Evolutionary conservation across 1,140 invertebrate genomes (phyloP), one percentile per base, ranked within the genome.

Genomic region (Procambarus clarkii): DNA sequence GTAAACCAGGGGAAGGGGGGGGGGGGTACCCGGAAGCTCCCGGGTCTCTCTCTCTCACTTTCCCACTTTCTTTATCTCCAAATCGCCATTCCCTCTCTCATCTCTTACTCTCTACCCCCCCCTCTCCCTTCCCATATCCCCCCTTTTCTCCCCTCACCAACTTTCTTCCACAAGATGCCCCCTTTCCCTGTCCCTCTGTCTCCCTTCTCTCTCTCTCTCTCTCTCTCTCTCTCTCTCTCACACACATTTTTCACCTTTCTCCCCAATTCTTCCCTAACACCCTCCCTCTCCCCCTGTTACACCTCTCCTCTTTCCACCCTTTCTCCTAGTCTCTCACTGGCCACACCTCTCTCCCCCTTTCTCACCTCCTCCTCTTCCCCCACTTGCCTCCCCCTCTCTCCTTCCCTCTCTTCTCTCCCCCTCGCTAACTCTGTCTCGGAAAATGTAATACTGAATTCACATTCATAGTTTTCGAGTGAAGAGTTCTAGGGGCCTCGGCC

Each of bases 31-130:
- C n/a, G n/a, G n/a, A n/a, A 34, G 15, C 58, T 83, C 81, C 58
- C 50, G n/a, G n/a, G n/a, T 85, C 45, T 76, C 83, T 76, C 54
- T 69, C n/a, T 45, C 58, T 64, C 54, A 21, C 44, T 64, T n/a
- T 64, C 54, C 44, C 7, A 11, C 50, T 81, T 18, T 18, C 64
- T 18, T 50, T n/a, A 1, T 54, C 13, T n/a, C 54, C 44, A 24
- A 54, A 2, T 24, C 58, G 4, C 21, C 44, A 18, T 54, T 21
- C 34, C 69, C 54, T 71, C 64, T 45, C 82, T 21, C 58, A 21
- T 34, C 18, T 64, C 21, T 58, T 45, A 60, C 45, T 58, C 44
- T 44, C 24, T 34, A 24, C 24, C 18, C 18, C 18, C 24, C 18
- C n/a, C 34, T 21, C 44, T 84, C 13, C 8, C 82, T 15, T 24